phyloP scores from a whole-genome alignment of 1,140 invertebrate genomes.

The Aphelenchoides besseyi region DNA sequence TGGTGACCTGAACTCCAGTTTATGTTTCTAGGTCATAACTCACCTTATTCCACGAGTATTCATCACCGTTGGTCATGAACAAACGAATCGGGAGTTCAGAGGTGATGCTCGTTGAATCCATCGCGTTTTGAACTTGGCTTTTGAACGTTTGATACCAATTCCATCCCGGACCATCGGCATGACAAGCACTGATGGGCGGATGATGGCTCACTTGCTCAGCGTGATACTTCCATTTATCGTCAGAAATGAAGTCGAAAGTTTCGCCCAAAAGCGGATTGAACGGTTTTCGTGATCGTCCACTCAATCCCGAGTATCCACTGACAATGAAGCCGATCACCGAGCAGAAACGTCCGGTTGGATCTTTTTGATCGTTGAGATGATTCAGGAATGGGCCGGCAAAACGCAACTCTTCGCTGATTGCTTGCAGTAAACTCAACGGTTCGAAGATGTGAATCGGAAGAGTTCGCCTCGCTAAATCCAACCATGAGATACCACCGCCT shows the following conservation, averaged over 20 bases:
- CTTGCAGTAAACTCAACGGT: too few species aligned
- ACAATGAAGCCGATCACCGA: conserved; percentile 95
- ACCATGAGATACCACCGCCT: too few species aligned
- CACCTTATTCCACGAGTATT: conserved; percentile 42
- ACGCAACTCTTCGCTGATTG: too few species aligned
- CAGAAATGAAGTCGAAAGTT: conserved; percentile 91
- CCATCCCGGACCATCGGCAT: conserved; percentile 81
- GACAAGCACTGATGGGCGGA: conserved; percentile 87
- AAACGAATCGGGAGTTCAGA: conserved; percentile 24
- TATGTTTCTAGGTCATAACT: background rate
- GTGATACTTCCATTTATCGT: conserved; percentile 88
- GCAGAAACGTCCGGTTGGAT: conserved; percentile 83
- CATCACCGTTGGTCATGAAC: conserved; percentile 23
- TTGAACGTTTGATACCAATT: conserved; percentile 93
- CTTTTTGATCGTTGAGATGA: too few species aligned
- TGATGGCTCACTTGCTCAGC: conserved; percentile 89
- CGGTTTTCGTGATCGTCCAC: conserved; percentile 64
- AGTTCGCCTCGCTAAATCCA: too few species aligned
- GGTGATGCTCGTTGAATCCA: conserved; percentile 22
- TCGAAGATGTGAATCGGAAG: too few species aligned
- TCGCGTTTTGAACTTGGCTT: conserved; percentile 79
- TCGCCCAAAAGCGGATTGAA: conserved; percentile 74
- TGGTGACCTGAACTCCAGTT: conserved; percentile 21
- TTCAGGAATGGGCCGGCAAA: too few species aligned
- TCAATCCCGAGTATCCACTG: conserved; percentile 85